Evolutionary conservation across 35 echinoderm and acorn worm genomes (phyloP), one percentile per base, ranked within the genome.

Genomic region (Ophiothrix spiculata): DNA sequence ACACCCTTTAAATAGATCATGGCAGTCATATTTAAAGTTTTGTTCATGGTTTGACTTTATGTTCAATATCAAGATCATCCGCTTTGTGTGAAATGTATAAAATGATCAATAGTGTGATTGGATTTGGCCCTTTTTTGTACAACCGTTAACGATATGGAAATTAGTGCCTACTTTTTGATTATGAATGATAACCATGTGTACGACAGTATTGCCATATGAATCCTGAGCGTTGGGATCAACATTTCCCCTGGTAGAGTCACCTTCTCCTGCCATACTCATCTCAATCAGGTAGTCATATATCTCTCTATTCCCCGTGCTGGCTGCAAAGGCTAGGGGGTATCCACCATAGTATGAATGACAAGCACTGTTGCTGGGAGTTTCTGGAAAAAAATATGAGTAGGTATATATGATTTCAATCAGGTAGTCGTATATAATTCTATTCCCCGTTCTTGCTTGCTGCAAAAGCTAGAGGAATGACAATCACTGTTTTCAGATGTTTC

Each of bases 121-220:
- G n/a, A n/a, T n/a, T n/a, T n/a, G n/a, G n/a, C n/a, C n/a, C n/a
- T n/a, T n/a, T n/a, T n/a, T n/a, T n/a, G 42, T 49, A 10, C 42
- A 6, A 49, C 42, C 19, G 19, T 19, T 49, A 19, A 10, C 19
- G 42, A 49, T 49, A 49, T 6, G 19, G 19, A 49, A 6, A 49
- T 74, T 0, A n/a, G 11, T 34, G 28, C 56, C 45, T 81, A 97
- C 95, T 88, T 87, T 81, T 76, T 93, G 91, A 75, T 97, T 93
- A 56, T 97, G 86, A 34, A 93, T 90, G 49, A 97, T 89, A 16
- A 93, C 79, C 95, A 97, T 97, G 63, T 97, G 95, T 34, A 97
- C 46, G 14, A 97, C 88, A 31, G 95, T 93, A 56, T 97, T 97
- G 23, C 95, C 95, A 81, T 87, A 97, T 0, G 87, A 80, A 38